Base-by-base conservation (phyloP, 2,888 invertebrate genomes). In the Thecophora atra region DNA sequence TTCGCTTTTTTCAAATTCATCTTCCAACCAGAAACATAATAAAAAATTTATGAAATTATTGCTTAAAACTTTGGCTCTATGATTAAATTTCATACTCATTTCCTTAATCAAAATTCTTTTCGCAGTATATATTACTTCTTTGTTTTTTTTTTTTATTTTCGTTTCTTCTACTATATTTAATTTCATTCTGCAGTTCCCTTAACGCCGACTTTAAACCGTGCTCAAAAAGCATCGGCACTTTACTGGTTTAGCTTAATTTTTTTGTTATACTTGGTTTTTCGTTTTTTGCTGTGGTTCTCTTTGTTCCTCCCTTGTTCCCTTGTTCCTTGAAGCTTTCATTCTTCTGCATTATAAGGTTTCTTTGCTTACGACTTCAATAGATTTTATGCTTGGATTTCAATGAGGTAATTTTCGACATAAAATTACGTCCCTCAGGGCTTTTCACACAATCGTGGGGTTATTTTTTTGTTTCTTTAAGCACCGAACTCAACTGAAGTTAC, bases 401-500 rank as follows among this genome's bases (percentile, higher is more conserved):
- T 73, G 71, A 73, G 73, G 73, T 72, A 75, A 75, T 73, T 72
- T 73, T 72, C 74, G 72, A 72, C 67, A 66, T 73, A 71, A 70
- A 73, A 62, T 58, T 66, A 62, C 71, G 71, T 73, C 73, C 73
- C 73, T 47, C 30, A 69, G 71, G 71, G 69, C 17, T 44, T 37
- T 42, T 28, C 62, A 11, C n/a, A 13, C 62, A 44, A 13, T 47
- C 26, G 21, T 17, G 24, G 42, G 21, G 42, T 44, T 54, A 8
- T 37, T 37, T 37, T 11, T 37, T 37, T 37, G 7, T 37, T 37
- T 37, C 37, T 37, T 37, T 37, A 37, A 37, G 37, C 37, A 37
- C 37, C 11, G 37, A 37, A 2, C 37, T 37, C 37, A 37, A 37
- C 19, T 69, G 8, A 19, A n/a, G 47, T 11, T 37, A 19, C 28